Evolutionary conservation across 1,140 invertebrate genomes (phyloP).

Genomic region (Bombus fervidus): DNA sequence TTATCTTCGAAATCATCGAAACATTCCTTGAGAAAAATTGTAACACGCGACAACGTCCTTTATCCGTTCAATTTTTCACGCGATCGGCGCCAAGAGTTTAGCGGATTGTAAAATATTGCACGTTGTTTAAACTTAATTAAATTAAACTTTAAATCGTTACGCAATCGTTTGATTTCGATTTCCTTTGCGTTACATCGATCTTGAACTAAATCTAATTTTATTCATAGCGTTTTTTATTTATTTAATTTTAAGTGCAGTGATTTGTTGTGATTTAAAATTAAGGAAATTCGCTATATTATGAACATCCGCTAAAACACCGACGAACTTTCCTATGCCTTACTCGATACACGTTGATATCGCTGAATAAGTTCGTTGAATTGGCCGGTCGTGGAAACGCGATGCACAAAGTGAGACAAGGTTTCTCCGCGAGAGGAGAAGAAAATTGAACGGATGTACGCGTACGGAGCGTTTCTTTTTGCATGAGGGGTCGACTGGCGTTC

Average conservation of each 20-base stretch:
- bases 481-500: neutral
- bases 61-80: neutral
- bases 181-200: too few relatives aligned
- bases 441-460: neutral
- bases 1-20: slow-evolving; percentile 5
- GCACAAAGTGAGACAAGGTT: neutral
- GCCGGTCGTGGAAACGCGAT: neutral
- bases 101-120: neutral
- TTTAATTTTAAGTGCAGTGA: too few relatives aligned
- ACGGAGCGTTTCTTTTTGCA: neutral
- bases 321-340: slow-evolving; percentile 15
- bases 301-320: neutral
- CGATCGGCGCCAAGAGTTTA: neutral
- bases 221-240: too few relatives aligned
- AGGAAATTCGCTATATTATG: too few relatives aligned
- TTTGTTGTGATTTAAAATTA: neutral
- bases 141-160: neutral
- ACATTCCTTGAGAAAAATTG: neutral
- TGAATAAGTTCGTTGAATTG: neutral
- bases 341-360: slow-evolving; percentile 12
- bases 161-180: too few relatives aligned
- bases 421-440: neutral
- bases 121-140: neutral
- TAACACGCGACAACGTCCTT: neutral
- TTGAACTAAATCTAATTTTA: too few relatives aligned